Percentiles rank a stretch among this genome's conserved stretches.
Evolutionary conservation across 2,888 invertebrate species (phyloP).

Genomic region (Aphelenchoides bicaudatus): DNA sequence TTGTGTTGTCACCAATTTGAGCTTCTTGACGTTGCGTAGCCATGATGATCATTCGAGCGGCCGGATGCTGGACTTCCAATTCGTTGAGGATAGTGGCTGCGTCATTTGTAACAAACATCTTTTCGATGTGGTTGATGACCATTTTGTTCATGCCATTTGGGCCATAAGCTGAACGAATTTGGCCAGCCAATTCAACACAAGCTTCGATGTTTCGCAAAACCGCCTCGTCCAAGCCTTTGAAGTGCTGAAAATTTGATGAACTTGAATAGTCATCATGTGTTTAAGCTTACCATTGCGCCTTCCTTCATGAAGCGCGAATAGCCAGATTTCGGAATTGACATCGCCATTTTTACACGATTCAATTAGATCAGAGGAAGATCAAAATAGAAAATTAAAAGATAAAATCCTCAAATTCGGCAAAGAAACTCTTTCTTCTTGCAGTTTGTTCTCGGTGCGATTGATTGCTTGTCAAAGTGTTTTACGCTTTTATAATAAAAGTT

Average conservation of each 20-base stretch:
- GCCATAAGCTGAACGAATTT: constrained; percentile 89
- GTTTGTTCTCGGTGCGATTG: no score
- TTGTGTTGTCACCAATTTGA: constrained; percentile 84
- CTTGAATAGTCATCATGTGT: neutral
- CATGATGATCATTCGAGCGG: constrained; percentile 89
- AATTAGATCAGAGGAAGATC: no score
- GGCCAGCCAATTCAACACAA: constrained; percentile 89
- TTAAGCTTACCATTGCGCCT: constrained; percentile 48
- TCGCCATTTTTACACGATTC: constrained; percentile 44
- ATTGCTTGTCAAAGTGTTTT: no score
- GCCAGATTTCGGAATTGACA: constrained; percentile 57
- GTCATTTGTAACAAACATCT: constrained; percentile 96
- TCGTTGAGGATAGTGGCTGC: constrained; percentile 86
- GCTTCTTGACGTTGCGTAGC: constrained; percentile 94
- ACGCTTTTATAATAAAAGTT: no score
- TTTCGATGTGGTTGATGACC: constrained; percentile 97
- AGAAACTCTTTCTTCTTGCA: no score
- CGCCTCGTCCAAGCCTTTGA: constrained; percentile 92
- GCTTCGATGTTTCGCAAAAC: constrained; percentile 88
- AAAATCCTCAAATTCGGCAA: no score
- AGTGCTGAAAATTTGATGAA: constrained; percentile 66
- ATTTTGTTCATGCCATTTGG: constrained; percentile 97
- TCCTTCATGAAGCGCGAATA: constrained; percentile 59
- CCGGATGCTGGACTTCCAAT: constrained; percentile 84
- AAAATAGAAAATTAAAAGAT: no score